phyloP scores from a whole-genome alignment of 2,797 vertebrate genomes.

The Bovichtus diacanthus region DNA sequence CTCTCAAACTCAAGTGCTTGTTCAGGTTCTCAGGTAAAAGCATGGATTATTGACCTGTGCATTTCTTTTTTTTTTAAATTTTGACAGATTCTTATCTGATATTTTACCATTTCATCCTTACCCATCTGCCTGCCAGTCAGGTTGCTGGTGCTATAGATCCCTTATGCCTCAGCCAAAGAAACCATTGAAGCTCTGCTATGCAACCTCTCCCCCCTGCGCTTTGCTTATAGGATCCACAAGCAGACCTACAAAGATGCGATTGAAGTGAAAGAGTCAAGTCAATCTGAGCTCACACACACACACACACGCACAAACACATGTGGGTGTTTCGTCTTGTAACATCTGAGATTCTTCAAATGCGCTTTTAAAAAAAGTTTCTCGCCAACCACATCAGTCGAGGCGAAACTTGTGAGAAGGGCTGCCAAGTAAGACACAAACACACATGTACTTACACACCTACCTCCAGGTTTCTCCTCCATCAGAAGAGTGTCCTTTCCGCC shows the following conservation, averaged over 20 bases:
- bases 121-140: constrained; percentile 75
- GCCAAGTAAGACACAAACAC: constrained; percentile 76
- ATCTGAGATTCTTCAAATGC: constrained; percentile 83
- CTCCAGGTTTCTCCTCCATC: constrained; percentile 69
- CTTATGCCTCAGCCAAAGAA: constrained; percentile 71
- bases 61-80: constrained; percentile 52
- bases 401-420: constrained; percentile 80
- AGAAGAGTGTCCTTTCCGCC: constrained; percentile 65
- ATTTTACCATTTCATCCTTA: constrained; percentile 66
- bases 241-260: constrained; percentile 80
- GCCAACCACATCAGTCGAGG: constrained; percentile 81
- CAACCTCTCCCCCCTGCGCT: constrained; percentile 72
- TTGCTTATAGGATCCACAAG: constrained; percentile 81
- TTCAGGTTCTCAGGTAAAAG: constrained; percentile 49
- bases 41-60: constrained; percentile 66
- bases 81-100: constrained; percentile 69
- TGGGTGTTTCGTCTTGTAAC: constrained; percentile 82
- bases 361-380: constrained; percentile 83
- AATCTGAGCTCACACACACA: constrained; percentile 74
- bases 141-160: constrained; percentile 73
- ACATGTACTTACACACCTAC: constrained; percentile 61
- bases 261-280: constrained; percentile 82
- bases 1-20: constrained; percentile 30
- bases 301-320: constrained; percentile 62
- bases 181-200: constrained; percentile 68